A percentile compares a stretch with the other conserved stretches of the same genome.
These are phyloP conservation scores for Orthonyx spaldingii DNA, from an alignment of 2,113 vertebrate species.

Conservation along the genomic window DNA sequence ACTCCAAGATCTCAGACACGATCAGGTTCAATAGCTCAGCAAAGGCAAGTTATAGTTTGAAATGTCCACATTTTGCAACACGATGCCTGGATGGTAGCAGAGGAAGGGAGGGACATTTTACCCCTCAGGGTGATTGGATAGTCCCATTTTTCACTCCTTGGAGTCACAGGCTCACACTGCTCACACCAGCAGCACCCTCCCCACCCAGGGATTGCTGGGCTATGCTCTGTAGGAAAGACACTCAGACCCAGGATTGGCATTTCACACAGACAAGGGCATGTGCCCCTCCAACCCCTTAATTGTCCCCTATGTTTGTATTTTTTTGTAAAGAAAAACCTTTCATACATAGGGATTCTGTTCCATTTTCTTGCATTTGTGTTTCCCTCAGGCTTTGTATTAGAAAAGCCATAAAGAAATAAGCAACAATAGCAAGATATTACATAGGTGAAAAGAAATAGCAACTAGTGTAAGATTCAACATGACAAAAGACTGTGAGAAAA, in stretches of 20 bases:
- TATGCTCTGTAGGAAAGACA: background rate
- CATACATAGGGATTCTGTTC: rapidly evolving
- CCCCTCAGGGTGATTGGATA: background rate
- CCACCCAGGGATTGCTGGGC: background rate
- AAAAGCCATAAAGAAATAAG: background rate
- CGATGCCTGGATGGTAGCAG: background rate
- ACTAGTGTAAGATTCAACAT: background rate
- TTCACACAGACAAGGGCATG: background rate
- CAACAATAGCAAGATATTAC: background rate
- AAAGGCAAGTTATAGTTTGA: background rate
- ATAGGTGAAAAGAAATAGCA: background rate
- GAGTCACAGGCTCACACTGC: background rate
- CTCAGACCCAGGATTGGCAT: background rate
- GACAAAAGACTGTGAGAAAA: background rate
- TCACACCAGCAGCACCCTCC: background rate
- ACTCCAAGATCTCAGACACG: slow-evolving; percentile 50
- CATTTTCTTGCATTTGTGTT: background rate
- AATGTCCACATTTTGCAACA: background rate
- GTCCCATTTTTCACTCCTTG: background rate
- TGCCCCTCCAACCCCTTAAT: background rate
- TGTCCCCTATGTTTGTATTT: background rate
- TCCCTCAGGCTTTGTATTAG: background rate
- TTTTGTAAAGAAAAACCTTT: background rate
- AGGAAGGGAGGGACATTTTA: background rate
- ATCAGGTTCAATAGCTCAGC: slow-evolving; percentile 56